Base-by-base conservation (phyloP, 2,888 invertebrate genomes). In the Cecidostiba fungosa region DNA sequence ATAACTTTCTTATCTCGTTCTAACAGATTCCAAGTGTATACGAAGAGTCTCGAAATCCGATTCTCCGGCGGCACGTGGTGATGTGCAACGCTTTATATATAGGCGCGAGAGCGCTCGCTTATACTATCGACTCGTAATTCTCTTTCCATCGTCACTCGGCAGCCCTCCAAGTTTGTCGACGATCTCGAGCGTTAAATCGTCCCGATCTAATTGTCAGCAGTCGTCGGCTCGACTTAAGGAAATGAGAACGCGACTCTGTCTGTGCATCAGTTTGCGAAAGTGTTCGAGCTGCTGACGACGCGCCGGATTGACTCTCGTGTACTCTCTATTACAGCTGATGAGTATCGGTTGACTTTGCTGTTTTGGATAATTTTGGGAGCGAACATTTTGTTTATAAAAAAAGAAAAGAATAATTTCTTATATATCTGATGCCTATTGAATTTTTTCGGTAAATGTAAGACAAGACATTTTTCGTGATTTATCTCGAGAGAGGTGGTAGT, bases 1-100 rank as follows among this genome's bases (percentile, higher is more conserved):
- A 69, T 76, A 85, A 85, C 81, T 85, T 85, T 82, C 81, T 85
- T 85, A 85, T 85, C 82, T 82, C 66, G 66, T 59, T 69, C 78
- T 36, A 85, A 74, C 78, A 82, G 77, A 81, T 85, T 85, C 78
- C 43, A 85, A 78, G 29, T 14, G 82, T 69, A 66, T 73, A 74
- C 73, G 54, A 72, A 23, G n/a, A 59, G 54, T 32, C 59, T 82
- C 74, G 82, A 74, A 74, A 82, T 85, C 54, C 74, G 73, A 82
- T 85, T 85, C 78, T 23, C 66, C 19, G 16, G 43, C 3, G 39
- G 66, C 36, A 16, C 59, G n/a, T 50, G 54, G 14, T 23, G 26
- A 43, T 43, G 43, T 10, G 77, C 29, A 72, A 47, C 32, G 10
- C n/a, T 43, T 19, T 36, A n/a, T 12, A 26, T 50, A 50, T 50